Conservation (phyloP, 2,797 vertebrate species). For the Somateria mollissima region DNA sequence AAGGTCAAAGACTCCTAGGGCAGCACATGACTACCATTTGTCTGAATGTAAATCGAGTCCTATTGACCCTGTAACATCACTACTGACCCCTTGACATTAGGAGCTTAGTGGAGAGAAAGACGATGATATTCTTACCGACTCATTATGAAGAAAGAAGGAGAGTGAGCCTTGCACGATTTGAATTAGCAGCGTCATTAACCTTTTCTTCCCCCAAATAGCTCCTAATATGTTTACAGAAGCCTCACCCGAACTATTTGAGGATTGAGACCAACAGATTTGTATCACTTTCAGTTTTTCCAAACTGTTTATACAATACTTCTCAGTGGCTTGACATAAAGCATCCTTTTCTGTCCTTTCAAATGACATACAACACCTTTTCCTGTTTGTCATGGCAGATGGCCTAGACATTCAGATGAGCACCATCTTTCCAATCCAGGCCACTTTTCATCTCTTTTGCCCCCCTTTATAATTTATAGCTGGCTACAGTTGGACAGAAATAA, state of each 20-base stretch:
- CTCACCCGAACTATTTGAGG: constrained; percentile 6
- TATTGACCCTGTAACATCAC: constrained; percentile 53
- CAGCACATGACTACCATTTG: constrained; percentile 64
- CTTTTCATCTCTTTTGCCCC: not conserved
- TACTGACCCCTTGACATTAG: constrained; percentile 70
- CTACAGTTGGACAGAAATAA: not conserved
- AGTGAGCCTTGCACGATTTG: constrained; percentile 19
- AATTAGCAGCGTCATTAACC: constrained; percentile 39
- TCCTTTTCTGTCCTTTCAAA: constrained; percentile 32
- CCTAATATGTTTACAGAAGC: constrained; percentile 32
- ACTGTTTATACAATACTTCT: constrained; percentile 45
- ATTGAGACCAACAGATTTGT: constrained; percentile 41
- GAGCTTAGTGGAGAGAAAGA: constrained; percentile 52
- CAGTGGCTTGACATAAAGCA: constrained; percentile 22
- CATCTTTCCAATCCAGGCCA: constrained; percentile 9
- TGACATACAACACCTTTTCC: constrained; percentile 40
- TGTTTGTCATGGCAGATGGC: not conserved
- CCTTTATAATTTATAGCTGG: not conserved
- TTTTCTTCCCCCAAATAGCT: constrained; percentile 36
- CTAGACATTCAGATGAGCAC: constrained; percentile 14
- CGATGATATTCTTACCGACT: constrained; percentile 36
- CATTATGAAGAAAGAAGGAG: constrained; percentile 50
- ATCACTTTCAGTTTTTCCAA: constrained; percentile 54
- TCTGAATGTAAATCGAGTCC: constrained; percentile 67
- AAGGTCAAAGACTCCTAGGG: constrained; percentile 53